Base-by-base conservation (phyloP, 2,797 vertebrate genomes). In the Otolemur crassicaudatus region DNA sequence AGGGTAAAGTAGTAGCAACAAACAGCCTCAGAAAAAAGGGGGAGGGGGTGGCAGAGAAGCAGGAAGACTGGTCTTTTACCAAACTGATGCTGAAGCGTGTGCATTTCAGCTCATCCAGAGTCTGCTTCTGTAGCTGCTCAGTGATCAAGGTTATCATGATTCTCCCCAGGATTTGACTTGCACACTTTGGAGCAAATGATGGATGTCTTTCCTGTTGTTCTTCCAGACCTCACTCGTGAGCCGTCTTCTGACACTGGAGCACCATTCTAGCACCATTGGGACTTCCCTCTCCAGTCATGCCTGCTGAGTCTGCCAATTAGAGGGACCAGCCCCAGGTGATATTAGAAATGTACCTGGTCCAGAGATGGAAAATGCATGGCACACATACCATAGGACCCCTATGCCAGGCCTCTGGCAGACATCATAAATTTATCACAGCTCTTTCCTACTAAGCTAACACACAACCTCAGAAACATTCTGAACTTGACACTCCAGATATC, bases 61-160 rank as follows among this genome's bases (percentile, higher is more conserved):
- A 95, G 96, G 80, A 96, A 97, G 88, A 95, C 97, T 94, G 96
- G 96, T 97, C 93, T 97, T 99, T 99, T 98, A 99, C 99, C 99
- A 99, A 98, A 98, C 98, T 98, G 97, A 98, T 97, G 97, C 97
- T 98, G 98, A 98, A 98, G 98, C 98, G 99, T 98, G 99, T 99
- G 94, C 98, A 99, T 98, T 99, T 98, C 98, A 99, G 98, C 94
- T 99, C 98, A 98, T 99, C 99, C 98, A 99, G 98, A 98, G 98
- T 99, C 98, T 99, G 99, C 98, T 98, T 99, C 98, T 98, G 99
- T 98, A 99, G 98, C 98, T 98, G 98, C 97, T 99, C 98, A 97
- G 99, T 98, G 97, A 99, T 98, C 98, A 99, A 98, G 73, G 98
- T 98, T 98, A 99, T 99, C 99, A 99, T 99, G 99, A 98, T 99